Evolutionary conservation across 1,140 invertebrate genomes (phyloP).

Genomic region (Caenorhabditis briggsae): DNA sequence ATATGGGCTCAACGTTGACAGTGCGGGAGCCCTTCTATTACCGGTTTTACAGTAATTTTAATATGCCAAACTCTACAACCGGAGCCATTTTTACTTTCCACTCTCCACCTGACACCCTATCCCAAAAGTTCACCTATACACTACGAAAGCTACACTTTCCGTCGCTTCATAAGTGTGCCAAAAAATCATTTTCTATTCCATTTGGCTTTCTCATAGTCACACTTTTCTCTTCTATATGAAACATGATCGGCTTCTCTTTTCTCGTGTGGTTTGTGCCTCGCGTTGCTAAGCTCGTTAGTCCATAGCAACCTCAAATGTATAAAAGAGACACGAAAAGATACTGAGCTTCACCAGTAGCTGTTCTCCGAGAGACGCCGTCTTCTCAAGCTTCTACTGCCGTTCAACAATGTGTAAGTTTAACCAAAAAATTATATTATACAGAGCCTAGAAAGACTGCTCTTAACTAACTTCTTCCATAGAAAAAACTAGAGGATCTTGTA

Average conservation of each 20-base stretch:
- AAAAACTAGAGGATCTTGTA: background rate
- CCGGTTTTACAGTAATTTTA: too few relatives aligned
- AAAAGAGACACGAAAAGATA: background rate
- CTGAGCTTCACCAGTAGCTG: background rate
- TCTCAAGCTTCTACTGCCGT: constrained; percentile 3
- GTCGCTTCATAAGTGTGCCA: background rate
- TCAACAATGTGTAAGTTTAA: constrained; percentile 21
- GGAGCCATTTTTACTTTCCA: background rate
- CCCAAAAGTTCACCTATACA: background rate
- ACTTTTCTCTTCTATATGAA: constrained; percentile 18
- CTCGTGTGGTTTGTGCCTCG: constrained; percentile 32
- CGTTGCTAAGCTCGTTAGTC: constrained; percentile 16
- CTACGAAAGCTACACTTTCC: constrained; percentile 21
- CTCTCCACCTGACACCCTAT: background rate
- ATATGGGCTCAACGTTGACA: too few relatives aligned
- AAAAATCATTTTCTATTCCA: constrained; percentile 16
- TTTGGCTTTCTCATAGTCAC: constrained; percentile 32
- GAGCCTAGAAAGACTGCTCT: background rate
- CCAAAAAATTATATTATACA: background rate
- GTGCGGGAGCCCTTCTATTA: too few relatives aligned
- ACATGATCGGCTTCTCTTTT: constrained; percentile 27
- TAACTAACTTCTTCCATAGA: background rate
- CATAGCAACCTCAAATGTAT: constrained; percentile 8
- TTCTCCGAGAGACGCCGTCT: background rate
- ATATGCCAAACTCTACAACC: background rate